Percentiles rank a stretch among this genome's conserved stretches.
These are phyloP conservation scores for Polypterus senegalus DNA, from an alignment of 2,113 vertebrate species.

Conservation along the genomic window DNA sequence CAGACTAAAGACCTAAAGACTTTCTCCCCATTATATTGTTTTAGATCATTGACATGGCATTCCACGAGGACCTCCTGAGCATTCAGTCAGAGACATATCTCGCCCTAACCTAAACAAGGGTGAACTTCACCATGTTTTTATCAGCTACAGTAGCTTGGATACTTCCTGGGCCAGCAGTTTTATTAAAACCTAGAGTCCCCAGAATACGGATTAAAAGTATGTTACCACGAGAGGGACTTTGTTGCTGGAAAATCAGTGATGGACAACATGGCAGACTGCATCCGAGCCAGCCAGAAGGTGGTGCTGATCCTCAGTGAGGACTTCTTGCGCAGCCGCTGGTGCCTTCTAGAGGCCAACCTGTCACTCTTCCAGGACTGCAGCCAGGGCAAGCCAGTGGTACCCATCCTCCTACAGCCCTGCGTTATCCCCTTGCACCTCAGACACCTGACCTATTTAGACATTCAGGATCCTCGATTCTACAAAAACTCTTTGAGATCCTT, in stretches of 20 bases:
- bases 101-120: constrained; percentile 12
- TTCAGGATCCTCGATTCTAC: constrained; percentile 22
- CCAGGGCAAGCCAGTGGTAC: constrained; percentile 34
- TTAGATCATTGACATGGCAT: too few relatives aligned
- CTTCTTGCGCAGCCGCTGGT: constrained; percentile 44
- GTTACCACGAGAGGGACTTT: constrained; percentile 42
- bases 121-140: constrained; percentile 36
- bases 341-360: constrained; percentile 42
- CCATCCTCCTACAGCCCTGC: constrained; percentile 33
- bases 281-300: constrained; percentile 45
- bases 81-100: neutral
- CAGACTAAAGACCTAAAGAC: too few relatives aligned
- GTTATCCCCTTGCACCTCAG: constrained; percentile 35
- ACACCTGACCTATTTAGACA: constrained; percentile 44
- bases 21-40: too few relatives aligned
- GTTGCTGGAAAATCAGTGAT: constrained; percentile 30
- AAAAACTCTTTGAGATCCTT: constrained; percentile 27
- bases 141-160: constrained; percentile 38
- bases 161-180: constrained; percentile 27
- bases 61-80: too few relatives aligned
- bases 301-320: constrained; percentile 40
- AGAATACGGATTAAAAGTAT: constrained; percentile 22
- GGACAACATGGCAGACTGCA: constrained; percentile 43
- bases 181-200: constrained; percentile 28
- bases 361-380: constrained; percentile 39